A percentile compares a stretch with the other conserved stretches of the same genome.
Evolutionary conservation across 92 coral and sea anemone species (phyloP).

Genomic region (Zoanthus sociatus): DNA sequence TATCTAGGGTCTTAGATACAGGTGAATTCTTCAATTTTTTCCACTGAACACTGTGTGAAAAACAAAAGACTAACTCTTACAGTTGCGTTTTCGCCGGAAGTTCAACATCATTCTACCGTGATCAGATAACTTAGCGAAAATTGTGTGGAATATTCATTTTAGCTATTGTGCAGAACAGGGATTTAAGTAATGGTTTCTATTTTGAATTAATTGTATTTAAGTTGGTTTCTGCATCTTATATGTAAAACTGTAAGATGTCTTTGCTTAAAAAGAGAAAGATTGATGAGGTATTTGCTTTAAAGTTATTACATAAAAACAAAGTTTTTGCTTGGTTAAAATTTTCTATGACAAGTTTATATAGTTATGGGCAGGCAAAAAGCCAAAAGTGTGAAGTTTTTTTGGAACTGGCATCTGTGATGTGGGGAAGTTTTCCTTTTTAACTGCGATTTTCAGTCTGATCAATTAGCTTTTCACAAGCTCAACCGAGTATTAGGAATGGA

Average conservation of each 20-base stretch:
- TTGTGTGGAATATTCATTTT: background rate
- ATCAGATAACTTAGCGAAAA: background rate
- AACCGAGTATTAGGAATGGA: background rate
- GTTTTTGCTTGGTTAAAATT: too few relatives aligned
- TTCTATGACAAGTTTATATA: too few relatives aligned
- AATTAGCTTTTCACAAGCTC: background rate
- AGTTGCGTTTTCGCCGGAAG: constrained; percentile 14
- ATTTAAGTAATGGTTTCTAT: background rate
- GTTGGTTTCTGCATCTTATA: too few relatives aligned
- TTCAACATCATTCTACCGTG: background rate
- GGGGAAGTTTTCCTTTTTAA: too few relatives aligned
- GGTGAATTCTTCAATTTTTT: background rate
- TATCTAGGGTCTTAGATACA: background rate
- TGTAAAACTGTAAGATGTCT: too few relatives aligned
- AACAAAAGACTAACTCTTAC: background rate
- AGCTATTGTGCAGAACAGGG: background rate
- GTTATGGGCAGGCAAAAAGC: too few relatives aligned
- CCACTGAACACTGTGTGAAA: background rate
- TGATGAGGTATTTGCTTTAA: too few relatives aligned
- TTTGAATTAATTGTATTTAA: background rate
- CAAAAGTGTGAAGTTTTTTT: too few relatives aligned
- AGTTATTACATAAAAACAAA: too few relatives aligned
- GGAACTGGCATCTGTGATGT: too few relatives aligned
- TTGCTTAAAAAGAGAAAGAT: too few relatives aligned
- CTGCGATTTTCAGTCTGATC: background rate